Evolutionary conservation across 1,140 invertebrate species (phyloP).

Genomic region (Rhopalosiphum padi): DNA sequence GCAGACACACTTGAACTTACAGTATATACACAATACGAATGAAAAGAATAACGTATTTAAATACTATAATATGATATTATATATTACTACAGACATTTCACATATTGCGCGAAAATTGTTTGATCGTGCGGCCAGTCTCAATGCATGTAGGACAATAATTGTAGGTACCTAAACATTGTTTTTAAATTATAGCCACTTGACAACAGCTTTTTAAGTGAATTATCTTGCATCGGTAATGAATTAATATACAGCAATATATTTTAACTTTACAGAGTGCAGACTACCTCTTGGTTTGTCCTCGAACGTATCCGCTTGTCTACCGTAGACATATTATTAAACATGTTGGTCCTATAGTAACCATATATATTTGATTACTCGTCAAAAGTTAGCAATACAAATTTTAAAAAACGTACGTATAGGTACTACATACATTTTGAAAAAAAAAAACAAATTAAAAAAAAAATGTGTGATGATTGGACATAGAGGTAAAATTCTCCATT

Average conservation of each 20-base stretch:
- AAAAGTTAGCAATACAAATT: background rate
- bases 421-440: background rate
- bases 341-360: background rate
- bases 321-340: background rate
- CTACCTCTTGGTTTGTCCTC: background rate
- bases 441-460: background rate
- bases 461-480: too few species aligned
- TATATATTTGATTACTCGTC: background rate
- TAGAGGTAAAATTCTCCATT: too few species aligned
- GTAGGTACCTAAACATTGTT: background rate
- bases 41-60: background rate
- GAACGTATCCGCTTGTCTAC: rapidly evolving
- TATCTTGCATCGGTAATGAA: background rate
- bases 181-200: background rate
- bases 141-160: background rate
- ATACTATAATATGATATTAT: background rate
- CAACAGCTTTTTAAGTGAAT: background rate
- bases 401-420: background rate
- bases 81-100: background rate
- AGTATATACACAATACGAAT: background rate
- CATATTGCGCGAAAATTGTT: background rate
- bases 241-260: background rate
- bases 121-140: background rate
- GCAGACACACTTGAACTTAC: background rate
- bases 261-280: background rate